phyloP scores from a whole-genome alignment of 2,888 invertebrate genomes.

The Altica lythri region DNA sequence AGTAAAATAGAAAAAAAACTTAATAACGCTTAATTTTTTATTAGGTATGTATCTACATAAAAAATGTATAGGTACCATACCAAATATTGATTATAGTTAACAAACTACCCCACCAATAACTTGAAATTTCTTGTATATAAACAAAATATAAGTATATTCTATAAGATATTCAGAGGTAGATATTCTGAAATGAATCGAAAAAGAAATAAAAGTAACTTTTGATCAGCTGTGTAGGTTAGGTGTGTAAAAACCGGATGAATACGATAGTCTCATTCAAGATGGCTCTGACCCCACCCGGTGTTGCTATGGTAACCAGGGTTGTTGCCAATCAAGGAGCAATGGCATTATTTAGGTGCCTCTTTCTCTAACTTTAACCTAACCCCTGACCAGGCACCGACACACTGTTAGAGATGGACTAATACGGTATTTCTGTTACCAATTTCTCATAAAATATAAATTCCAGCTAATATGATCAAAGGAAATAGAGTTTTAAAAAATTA shows the following conservation, averaged over 20 bases:
- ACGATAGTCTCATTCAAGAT: slow-evolving; percentile 51
- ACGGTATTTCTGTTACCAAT: not conserved
- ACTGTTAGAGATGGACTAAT: slow-evolving; percentile 22
- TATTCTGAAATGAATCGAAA: too few relatives aligned
- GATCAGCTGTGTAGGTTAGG: slow-evolving; percentile 44
- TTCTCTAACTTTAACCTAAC: slow-evolving; percentile 30
- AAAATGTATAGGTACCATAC: too few relatives aligned
- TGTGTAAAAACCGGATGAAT: slow-evolving; percentile 35
- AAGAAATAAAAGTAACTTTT: slow-evolving; percentile 27
- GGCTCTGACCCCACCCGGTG: slow-evolving; percentile 56
- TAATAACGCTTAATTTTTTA: too few relatives aligned
- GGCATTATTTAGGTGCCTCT: slow-evolving; percentile 46
- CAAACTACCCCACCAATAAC: too few relatives aligned
- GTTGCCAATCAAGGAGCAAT: slow-evolving; percentile 49
- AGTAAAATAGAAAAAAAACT: too few relatives aligned
- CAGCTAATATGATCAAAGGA: not conserved
- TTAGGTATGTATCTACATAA: too few relatives aligned
- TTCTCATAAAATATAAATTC: not conserved
- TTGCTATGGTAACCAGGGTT: slow-evolving; percentile 52
- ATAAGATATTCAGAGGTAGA: too few relatives aligned
- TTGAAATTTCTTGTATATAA: too few relatives aligned
- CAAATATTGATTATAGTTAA: too few relatives aligned
- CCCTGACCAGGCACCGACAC: slow-evolving; percentile 29
- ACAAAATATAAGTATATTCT: too few relatives aligned
- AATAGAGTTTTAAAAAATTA: not conserved